Evolutionary conservation across 2,113 vertebrate species (phyloP), one percentile per base, ranked within the genome.

Genomic region (Pedionomus torquatus): DNA sequence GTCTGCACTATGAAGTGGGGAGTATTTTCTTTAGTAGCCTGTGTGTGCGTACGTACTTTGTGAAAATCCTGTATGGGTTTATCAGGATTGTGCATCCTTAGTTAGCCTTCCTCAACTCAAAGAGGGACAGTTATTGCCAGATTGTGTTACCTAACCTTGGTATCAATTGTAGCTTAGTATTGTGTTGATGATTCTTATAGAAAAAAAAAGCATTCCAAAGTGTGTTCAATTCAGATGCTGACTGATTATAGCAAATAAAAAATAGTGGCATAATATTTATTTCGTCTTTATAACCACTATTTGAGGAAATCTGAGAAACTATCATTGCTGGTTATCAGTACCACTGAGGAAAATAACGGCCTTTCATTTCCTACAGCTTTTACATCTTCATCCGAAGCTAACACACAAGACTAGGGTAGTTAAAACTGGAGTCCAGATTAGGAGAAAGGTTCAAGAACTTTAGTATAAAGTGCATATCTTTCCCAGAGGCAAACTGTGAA

Each of bases 171-270:
- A 69, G 37, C 44, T 63, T 84, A 91, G 43, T 26, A 13, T n/a
- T 85, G 39, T 65, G 49, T 76, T 90, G 44, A 41, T 83, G 92
- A 44, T 89, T 95, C 60, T n/a, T 95, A 46, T 10, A 37, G n/a
- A 23, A 89, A 72, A 86, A 72, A 86, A 60, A 14, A 48, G 33
- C 48, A 80, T 63, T 90, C 61, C 9, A 3, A 81, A 66, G 61
- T 48, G 30, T 70, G 17, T 84, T 77, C 93, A 31, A 83, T 94
- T 90, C 78, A 70, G 82, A 68, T 77, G 39, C 63, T 92, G 55
- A 52, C 48, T 86, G 61, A 57, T 75, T 66, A 49, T 51, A 78
- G 76, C 63, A 89, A 97, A 84, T 83, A 71, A 90, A 95, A 88
- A 63, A 43, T 20, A 57, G 33, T 79, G 18, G n/a, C 21, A 17